Percentiles rank a stretch among this genome's conserved stretches.
Conservation (phyloP, 1,140 invertebrate species). For the Plectrocnemia conspersa region DNA sequence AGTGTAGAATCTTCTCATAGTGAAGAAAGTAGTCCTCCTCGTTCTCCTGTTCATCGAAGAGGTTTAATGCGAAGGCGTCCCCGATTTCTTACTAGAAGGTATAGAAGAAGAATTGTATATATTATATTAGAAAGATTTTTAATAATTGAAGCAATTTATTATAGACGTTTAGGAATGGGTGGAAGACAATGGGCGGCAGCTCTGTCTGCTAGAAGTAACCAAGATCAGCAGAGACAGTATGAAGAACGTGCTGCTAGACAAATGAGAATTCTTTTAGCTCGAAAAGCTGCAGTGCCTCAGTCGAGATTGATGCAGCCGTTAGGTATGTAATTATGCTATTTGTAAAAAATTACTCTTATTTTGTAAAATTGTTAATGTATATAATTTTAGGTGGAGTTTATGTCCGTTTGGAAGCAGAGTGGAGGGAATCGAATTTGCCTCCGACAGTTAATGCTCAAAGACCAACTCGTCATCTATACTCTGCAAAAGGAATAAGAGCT, state of each 20-base stretch:
- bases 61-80: slow-evolving; percentile 21
- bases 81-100: slow-evolving; percentile 27
- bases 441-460: slow-evolving; percentile 35
- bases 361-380: neutral
- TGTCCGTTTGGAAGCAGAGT: slow-evolving; percentile 65
- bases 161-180: slow-evolving; percentile 36
- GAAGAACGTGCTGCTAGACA: slow-evolving; percentile 70
- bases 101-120: neutral
- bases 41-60: slow-evolving; percentile 11
- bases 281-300: slow-evolving; percentile 36
- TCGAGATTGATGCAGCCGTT: slow-evolving; percentile 38
- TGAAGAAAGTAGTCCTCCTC: slow-evolving; percentile 40
- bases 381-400: slow-evolving; percentile 60
- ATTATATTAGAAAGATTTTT: neutral
- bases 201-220: slow-evolving; percentile 72
- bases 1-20: slow-evolving; percentile 39
- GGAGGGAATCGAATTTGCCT: slow-evolving; percentile 55
- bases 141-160: slow-evolving; percentile 1
- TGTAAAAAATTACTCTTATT: neutral
- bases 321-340: slow-evolving; percentile 11
- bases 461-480: slow-evolving; percentile 32
- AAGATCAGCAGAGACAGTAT: slow-evolving; percentile 76
- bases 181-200: slow-evolving; percentile 66
- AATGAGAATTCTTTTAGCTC: slow-evolving; percentile 60
- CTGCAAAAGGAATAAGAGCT: slow-evolving; percentile 21